Base-by-base conservation (phyloP, 2,113 vertebrate species). In the Mixornis gularis region DNA sequence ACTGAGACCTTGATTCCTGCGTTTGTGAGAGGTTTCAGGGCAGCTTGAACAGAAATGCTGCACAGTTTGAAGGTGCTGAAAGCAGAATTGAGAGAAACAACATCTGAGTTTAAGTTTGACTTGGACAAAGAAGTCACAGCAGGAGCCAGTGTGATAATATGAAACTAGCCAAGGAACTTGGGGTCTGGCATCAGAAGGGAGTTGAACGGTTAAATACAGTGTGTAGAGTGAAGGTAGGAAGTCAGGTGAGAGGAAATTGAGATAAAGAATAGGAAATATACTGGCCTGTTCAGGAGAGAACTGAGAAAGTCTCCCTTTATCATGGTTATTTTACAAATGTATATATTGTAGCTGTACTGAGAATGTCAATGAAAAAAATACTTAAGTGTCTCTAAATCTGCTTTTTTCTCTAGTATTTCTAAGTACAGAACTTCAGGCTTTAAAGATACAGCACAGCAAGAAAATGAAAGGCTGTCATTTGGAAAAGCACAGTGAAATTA, bases 351-450 rank as follows among this genome's bases (percentile, higher is more conserved):
- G 44, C 53, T 79, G 22, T 73, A 7, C 55, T 87, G 48, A 79
- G 66, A 87, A 59, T 41, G 13, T 62, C 52, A 38, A 10, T 65
- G 53, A 15, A 70, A 68, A 68, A 87, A 89, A 25, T 65, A 36
- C 5, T 53, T 13, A n/a, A 21, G 7, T 41, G 56, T 62, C 20
- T 86, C 76, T 87, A 70, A 87, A 52, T 46, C 17, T 85, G 46
- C 48, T 95, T 91, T 85, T 65, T 26, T 90, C 52, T 80, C 32
- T 85, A 99, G 99, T 99, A 95, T 99, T 99, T 97, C 95, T 99
- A 79, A 98, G 98, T 95, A 99, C 99, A 32, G 99, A 99, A 96
- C 99, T 99, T 94, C 99, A 99, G 92, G 98, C 99, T n/a, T 98
- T 98, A 85, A 98, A 98, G 97, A 98, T 99, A 46, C 3, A 97